Percentiles rank a stretch among this genome's conserved stretches.
These are phyloP conservation scores for Amphipoea oculea DNA, from an alignment of 2,888 invertebrate species.

Conservation along the genomic window DNA sequence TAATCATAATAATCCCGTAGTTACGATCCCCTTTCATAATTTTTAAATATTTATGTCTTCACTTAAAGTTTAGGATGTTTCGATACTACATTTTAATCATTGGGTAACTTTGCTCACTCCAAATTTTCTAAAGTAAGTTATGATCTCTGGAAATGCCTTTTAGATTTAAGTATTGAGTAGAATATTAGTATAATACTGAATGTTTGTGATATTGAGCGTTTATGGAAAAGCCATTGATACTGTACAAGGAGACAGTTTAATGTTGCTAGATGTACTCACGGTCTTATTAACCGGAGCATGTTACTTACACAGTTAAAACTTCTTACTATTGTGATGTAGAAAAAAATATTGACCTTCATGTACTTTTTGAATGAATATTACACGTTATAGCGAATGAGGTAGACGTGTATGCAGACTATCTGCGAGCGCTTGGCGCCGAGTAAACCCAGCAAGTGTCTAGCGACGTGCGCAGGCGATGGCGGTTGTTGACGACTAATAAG, in stretches of 20 bases:
- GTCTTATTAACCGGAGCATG: conserved; percentile 51
- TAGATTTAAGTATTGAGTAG: conserved; percentile 76
- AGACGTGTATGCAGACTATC: conserved; percentile 8
- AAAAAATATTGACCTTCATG: conserved; percentile 10
- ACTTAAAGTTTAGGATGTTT: conserved; percentile 34
- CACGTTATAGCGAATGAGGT: conserved; percentile 2
- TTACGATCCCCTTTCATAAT: conserved; percentile 26
- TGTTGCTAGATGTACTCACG: conserved; percentile 49
- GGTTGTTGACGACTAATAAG: background rate
- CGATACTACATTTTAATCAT: conserved; percentile 43
- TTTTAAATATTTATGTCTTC: conserved; percentile 37
- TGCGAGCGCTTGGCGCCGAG: conserved; percentile 12
- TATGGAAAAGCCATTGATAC: conserved; percentile 50
- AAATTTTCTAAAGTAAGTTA: conserved; percentile 67
- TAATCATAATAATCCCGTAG: conserved; percentile 26
- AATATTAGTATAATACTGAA: conserved; percentile 74
- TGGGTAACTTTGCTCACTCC: conserved; percentile 65
- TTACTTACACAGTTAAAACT: conserved; percentile 48
- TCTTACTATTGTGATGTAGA: conserved; percentile 39
- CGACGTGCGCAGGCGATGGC: conserved; percentile 13
- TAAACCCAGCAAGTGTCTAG: conserved; percentile 27
- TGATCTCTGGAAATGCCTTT: conserved; percentile 87
- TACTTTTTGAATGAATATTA: conserved; percentile 42
- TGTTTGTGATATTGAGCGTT: conserved; percentile 81
- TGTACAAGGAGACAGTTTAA: conserved; percentile 47